Base-by-base conservation (phyloP, 2,888 invertebrate species). In the Tinea semifulvella region DNA sequence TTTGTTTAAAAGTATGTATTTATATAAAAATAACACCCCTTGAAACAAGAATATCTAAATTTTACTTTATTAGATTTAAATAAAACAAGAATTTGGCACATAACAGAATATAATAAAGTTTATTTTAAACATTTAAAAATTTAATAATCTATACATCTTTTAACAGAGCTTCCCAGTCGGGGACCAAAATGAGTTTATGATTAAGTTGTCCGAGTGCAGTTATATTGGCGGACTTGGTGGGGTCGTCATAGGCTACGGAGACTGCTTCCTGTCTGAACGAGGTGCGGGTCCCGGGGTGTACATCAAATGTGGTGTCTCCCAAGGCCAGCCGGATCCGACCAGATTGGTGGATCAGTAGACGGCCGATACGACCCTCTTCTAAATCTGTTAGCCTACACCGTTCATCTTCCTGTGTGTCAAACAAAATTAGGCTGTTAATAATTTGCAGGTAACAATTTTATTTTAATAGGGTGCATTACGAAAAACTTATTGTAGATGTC, bases 311-410 rank as follows among this genome's bases (percentile, higher is more conserved):
- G 0, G 84, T 80, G 47, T 84, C 82, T 0, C 86, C 86, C 0
- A 86, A 67, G 7, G 68, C 53, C 5, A 86, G 60, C 42, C 83
- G 83, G 38, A 84, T 82, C 47, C 82, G 75, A 0, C 86, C 86
- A 0, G 86, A 86, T 31, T 79, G 81, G 53, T 84, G 85, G 11
- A 85, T 73, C 26, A 79, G 56, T 48, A 87, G 60, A 52, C 82
- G 84, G 0, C 86, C 86, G 22, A 86, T 76, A 50, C 77, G 76
- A 1, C 86, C 86, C 50, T 86, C 86, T 48, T 83, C 83, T 52
- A 86, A 50, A 44, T 79, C 74, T 0, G 65, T 52, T 10, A 83
- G 52, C 1, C 67, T 63, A 53, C 83, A 81, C 49, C 61, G 57
- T 44, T 57, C 64, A 28, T 73, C 71, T 11, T 47, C 55, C 72